These are phyloP conservation scores for Hyppa rectilinea DNA, from an alignment of 2,888 invertebrate species.

Conservation along the genomic window DNA sequence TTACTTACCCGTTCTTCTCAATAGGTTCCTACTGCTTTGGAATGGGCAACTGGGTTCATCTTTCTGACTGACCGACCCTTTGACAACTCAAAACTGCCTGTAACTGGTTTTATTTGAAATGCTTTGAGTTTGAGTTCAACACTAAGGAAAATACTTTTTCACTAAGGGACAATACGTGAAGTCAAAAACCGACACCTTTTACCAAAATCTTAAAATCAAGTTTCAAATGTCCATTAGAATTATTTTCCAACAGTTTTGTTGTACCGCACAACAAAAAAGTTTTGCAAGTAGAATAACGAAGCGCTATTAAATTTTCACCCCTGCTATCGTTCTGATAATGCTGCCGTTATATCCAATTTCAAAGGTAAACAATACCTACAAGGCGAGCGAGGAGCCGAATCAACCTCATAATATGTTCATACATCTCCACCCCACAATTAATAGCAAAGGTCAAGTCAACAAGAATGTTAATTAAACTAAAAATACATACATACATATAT, in stretches of 20 bases:
- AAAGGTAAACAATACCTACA: conserved; percentile 76
- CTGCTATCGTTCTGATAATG: conserved; percentile 71
- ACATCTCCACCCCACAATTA: conserved; percentile 61
- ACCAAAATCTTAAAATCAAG: neutral
- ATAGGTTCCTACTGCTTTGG: too few relatives aligned
- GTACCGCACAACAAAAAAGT: conserved; percentile 23
- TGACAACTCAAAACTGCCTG: too few relatives aligned
- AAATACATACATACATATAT: too few relatives aligned
- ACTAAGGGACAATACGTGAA: neutral
- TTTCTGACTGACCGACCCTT: too few relatives aligned
- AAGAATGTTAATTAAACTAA: conserved; percentile 62
- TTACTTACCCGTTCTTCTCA: too few relatives aligned
- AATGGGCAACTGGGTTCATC: too few relatives aligned
- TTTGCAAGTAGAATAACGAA: conserved; percentile 44
- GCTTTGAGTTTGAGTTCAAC: too few relatives aligned
- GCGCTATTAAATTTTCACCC: conserved; percentile 75
- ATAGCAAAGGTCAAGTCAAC: conserved; percentile 67
- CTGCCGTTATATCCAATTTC: conserved; percentile 77
- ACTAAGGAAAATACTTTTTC: neutral
- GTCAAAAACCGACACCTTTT: neutral
- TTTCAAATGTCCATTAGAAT: neutral
- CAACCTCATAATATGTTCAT: conserved; percentile 63
- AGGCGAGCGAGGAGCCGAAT: conserved; percentile 46
- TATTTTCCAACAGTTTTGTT: conserved; percentile 18
- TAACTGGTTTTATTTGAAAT: too few relatives aligned